Base-by-base conservation (phyloP, 1,140 invertebrate species). In the Globodera ellingtonae region DNA sequence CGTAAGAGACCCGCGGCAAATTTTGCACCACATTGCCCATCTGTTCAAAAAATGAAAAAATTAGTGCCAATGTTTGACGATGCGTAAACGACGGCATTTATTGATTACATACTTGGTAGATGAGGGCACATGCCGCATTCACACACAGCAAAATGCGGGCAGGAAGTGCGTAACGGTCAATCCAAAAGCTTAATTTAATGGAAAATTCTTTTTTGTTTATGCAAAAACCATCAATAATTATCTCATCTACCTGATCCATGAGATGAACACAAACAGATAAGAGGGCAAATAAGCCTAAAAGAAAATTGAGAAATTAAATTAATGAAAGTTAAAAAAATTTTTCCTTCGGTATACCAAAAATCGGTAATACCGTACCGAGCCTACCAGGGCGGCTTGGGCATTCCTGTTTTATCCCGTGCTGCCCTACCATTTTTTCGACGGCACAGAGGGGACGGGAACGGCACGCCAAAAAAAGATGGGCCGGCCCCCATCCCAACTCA, bases 1-100 rank as follows among this genome's bases (percentile, higher is more conserved):
- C 81, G 66, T 85, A 85, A 71, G 80, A 83, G 48, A 86, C 85
- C 18, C 84, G 48, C 8, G 85, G 85, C 4, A 85, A 73, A 67
- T 86, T 85, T 52, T 85, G 85, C 35, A 85, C 85, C 50, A 85
- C 85, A 78, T 85, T 85, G 47, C 84, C 84, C 85, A 85, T 86
- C 84, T 84, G 78, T 71, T 80, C 82, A 48, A 5, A 62, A 65
- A 46, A 77, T 15, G 15, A 79, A 79, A 52, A 24, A 24, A 24
- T 24, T 24, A 24, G 24, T n/a, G 6, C 72, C 35, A 80, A n/a
- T 83, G 35, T n/a, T 46, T 66, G 47, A 83, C 7, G 52, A 10
- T 1, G 9, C 52, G 9, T 52, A 9, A 3, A 52, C 7, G 0
- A 5, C 7, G 50, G 50, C 7, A 7, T 7, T 62, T 18, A 21